Percentiles rank a stretch among this genome's conserved stretches.
Evolutionary conservation across 2,888 invertebrate species (phyloP).

Genomic region (Aphodius sticticus): DNA sequence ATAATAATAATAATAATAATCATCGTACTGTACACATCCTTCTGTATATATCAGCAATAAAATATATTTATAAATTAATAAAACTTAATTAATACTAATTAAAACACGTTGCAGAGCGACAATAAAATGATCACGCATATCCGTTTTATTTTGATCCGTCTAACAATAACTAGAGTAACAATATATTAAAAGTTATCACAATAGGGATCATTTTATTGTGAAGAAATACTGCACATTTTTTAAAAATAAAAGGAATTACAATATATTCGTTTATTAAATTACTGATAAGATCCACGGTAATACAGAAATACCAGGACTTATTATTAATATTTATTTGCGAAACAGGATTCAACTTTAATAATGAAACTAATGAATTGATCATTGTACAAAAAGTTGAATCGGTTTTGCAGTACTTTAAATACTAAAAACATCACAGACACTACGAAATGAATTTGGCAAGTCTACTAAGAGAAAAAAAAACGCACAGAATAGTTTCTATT

Average conservation of each 20-base stretch:
- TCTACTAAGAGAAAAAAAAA: slow-evolving; percentile 13
- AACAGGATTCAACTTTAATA: background rate
- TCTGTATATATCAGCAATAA: slow-evolving; percentile 4
- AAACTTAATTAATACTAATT: background rate
- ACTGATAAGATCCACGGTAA: background rate
- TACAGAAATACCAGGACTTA: no score
- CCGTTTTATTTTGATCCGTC: background rate
- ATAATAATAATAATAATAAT: background rate
- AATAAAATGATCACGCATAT: background rate
- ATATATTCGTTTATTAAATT: background rate
- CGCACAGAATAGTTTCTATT: background rate
- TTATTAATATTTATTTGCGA: background rate
- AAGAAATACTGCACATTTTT: background rate
- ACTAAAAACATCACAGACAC: slow-evolving; percentile 21
- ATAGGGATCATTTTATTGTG: background rate
- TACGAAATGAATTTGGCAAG: slow-evolving; percentile 24
- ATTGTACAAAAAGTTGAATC: background rate
- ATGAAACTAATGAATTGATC: background rate
- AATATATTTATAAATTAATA: slow-evolving; percentile 4
- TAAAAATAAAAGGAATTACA: background rate
- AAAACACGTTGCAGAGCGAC: background rate
- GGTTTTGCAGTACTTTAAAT: background rate
- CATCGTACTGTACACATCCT: slow-evolving; percentile 4
- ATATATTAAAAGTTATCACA: slow-evolving; percentile 4
- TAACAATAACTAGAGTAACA: background rate